phyloP scores from a whole-genome alignment of 2,888 invertebrate species.

The Spatulosminthurus flaviceps region DNA sequence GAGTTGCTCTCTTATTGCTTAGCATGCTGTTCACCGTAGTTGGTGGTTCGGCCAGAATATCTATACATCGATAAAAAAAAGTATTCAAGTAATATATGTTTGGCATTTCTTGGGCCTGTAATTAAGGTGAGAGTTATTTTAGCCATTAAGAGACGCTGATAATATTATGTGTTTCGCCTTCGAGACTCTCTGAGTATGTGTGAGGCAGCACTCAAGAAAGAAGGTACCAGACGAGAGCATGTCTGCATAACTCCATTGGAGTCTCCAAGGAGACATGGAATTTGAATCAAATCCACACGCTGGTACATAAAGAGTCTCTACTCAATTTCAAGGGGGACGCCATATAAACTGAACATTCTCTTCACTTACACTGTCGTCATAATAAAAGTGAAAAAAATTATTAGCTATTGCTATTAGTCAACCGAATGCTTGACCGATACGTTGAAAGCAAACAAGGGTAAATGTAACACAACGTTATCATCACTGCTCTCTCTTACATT shows the following conservation, averaged over 20 bases:
- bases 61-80: conserved; percentile 4
- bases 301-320: neutral
- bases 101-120: conserved; percentile 24
- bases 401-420: conserved; percentile 24
- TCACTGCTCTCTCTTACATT: neutral
- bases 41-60: conserved; percentile 19
- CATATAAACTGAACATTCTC: conserved; percentile 8
- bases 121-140: conserved; percentile 43
- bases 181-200: neutral
- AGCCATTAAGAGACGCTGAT: conserved; percentile 31
- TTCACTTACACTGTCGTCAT: conserved; percentile 19
- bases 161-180: conserved; percentile 15
- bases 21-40: conserved; percentile 20
- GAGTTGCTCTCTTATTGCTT: conserved; percentile 24
- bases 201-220: conserved; percentile 1
- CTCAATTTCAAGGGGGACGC: neutral
- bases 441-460: conserved; percentile 42
- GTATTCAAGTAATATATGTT: conserved; percentile 13
- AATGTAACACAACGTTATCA: conserved; percentile 38
- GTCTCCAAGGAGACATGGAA: conserved; percentile 45
- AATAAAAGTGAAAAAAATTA: conserved; percentile 38
- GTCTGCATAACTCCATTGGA: conserved; percentile 43
- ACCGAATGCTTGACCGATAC: conserved; percentile 34
- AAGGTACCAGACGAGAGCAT: conserved; percentile 25
- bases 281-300: conserved; percentile 44